Base-by-base conservation (phyloP, 2,797 vertebrate species). In the Lycodopsis pacificus region DNA sequence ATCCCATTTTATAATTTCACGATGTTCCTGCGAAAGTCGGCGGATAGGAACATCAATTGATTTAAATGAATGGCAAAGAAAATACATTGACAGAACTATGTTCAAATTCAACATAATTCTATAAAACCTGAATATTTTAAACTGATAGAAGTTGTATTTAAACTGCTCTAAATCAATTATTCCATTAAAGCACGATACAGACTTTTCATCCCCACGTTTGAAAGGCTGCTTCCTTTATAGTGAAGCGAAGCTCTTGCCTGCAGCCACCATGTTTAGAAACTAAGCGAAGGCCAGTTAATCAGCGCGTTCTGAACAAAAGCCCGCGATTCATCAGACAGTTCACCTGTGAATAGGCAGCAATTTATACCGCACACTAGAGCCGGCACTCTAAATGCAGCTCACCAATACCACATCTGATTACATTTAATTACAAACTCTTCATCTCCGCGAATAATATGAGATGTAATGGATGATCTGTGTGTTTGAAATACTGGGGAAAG, bases 271-370 rank as follows among this genome's bases (percentile, higher is more conserved):
- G 38, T 67, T 64, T 68, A 44, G 42, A 80, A 3, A 13, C 38
- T 4, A 74, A 77, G 58, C 63, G 51, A 32, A 75, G 65, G 68
- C 27, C 71, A 72, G 40, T 64, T 68, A 68, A 81, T 79, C 53
- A 10, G 19, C 12, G 5, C 15, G 10, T 22, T 80, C 56, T 38
- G 32, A 82, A 83, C 75, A 63, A 76, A 83, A 48, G 62, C 5
- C 65, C 44, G 71, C 65, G 63, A 77, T 65, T 87, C 69, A 80
- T 87, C 71, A 38, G 63, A 77, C 75, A 73, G 79, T 63, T 70
- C 62, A 79, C 34, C 79, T 79, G 67, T 68, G 72, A 81, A 77
- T 4, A 40, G 66, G 71, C 57, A 75, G 46, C 46, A 76, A 62
- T 83, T 85, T 62, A 79, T 77, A 34, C 73, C 46, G 79, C 68